A percentile compares a stretch with the other conserved stretches of the same genome.
Evolutionary conservation across 2,797 vertebrate genomes (phyloP).

Genomic region (Smutsia gigantea): DNA sequence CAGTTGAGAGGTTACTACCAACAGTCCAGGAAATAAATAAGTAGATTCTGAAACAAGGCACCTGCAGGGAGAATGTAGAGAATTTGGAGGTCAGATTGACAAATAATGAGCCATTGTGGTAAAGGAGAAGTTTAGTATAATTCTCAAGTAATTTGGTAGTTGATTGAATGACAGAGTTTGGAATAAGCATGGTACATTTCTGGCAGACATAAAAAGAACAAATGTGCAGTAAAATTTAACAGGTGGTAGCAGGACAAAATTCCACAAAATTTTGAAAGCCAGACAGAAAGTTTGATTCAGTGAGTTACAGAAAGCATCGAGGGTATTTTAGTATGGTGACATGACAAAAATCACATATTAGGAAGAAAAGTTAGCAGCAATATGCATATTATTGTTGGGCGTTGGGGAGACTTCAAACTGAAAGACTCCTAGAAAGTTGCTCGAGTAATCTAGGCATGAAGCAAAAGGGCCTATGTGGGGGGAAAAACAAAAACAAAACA

Average conservation of each 20-base stretch:
- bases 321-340: not conserved
- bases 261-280: slow-evolving; percentile 13
- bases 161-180: not conserved
- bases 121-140: not conserved
- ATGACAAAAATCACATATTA: not conserved
- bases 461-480: not conserved
- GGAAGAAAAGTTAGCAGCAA: not conserved
- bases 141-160: not conserved
- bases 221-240: not conserved
- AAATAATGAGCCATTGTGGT: not conserved
- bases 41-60: slow-evolving; percentile 7
- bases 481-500: not conserved
- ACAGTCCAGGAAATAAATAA: not conserved
- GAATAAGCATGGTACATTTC: not conserved
- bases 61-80: not conserved
- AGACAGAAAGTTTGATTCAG: not conserved
- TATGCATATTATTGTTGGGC: not conserved
- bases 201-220: not conserved
- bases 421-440: slow-evolving; percentile 1
- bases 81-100: slow-evolving; percentile 31
- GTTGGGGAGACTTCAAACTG: not conserved
- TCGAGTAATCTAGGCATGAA: not conserved
- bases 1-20: not conserved
- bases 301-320: slow-evolving; percentile 9
- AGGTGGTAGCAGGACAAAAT: slow-evolving; percentile 27